Percentiles rank a stretch among this genome's conserved stretches.
These are phyloP conservation scores for Paracyclopina nana DNA, from an alignment of 1,140 invertebrate genomes.

Conservation along the genomic window DNA sequence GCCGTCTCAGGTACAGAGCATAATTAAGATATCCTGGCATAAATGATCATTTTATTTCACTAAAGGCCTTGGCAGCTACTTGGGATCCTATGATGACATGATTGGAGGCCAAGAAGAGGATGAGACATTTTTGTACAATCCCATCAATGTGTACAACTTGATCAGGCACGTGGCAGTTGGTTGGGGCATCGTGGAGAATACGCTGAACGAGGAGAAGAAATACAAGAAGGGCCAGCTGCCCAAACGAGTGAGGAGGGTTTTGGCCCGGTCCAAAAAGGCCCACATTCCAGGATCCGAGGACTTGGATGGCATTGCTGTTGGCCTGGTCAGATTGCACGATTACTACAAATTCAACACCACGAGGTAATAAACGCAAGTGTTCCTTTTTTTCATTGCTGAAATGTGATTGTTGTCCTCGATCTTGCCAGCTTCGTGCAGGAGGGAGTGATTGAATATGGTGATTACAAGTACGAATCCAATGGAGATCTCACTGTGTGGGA, in stretches of 20 bases:
- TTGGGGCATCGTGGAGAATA: constrained; percentile 6
- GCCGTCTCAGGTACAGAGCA: too few relatives aligned
- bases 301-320: constrained; percentile 33
- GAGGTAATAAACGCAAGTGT: constrained; percentile 29
- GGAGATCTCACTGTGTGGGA: constrained; percentile 14
- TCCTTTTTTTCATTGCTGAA: too few relatives aligned
- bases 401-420: too few relatives aligned
- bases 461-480: constrained; percentile 1
- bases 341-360: constrained; percentile 34
- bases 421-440: constrained; percentile 1
- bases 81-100: constrained; percentile 10
- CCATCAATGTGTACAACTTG: constrained; percentile 13
- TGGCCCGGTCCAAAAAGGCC: not conserved
- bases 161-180: constrained; percentile 13
- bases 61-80: not conserved
- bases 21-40: too few relatives aligned
- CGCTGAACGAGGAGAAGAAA: constrained; percentile 3
- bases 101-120: constrained; percentile 11
- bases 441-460: constrained; percentile 2
- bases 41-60: too few relatives aligned
- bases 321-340: constrained; percentile 35
- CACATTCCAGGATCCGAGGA: constrained; percentile 32
- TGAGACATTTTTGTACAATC: constrained; percentile 5
- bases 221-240: not conserved
- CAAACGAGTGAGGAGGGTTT: constrained; percentile 3